Percentiles rank a stretch among this genome's conserved stretches.
These are phyloP conservation scores for Metaphire vulgaris DNA, from an alignment of 1,140 invertebrate genomes.

Conservation along the genomic window DNA sequence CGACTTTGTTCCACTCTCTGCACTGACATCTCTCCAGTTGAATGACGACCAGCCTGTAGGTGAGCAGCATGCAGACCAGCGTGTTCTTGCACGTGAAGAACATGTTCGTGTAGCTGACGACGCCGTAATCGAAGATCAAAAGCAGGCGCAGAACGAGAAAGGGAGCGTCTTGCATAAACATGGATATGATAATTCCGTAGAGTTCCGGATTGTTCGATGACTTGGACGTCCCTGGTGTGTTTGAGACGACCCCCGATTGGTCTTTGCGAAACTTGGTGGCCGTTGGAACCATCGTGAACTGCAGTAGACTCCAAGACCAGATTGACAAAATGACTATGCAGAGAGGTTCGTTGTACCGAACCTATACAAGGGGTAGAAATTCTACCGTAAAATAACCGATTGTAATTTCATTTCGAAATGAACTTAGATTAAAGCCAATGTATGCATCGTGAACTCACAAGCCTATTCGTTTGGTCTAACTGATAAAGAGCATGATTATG, in stretches of 20 bases:
- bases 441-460: too few species aligned
- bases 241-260: conserved; percentile 38
- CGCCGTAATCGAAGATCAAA: conserved; percentile 78
- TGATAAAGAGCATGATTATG: too few species aligned
- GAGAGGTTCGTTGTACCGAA: conserved; percentile 40
- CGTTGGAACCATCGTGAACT: conserved; percentile 77
- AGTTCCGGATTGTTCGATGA: conserved; percentile 25
- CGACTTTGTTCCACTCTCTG: background rate
- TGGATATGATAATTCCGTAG: conserved; percentile 32
- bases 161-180: conserved; percentile 31
- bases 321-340: conserved; percentile 47
- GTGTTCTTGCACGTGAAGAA: conserved; percentile 88
- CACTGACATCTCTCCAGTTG: conserved; percentile 62
- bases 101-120: conserved; percentile 83
- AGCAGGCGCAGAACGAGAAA: conserved; percentile 54
- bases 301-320: conserved; percentile 74
- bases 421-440: too few species aligned
- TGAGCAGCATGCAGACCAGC: conserved; percentile 73
- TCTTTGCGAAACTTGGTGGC: conserved; percentile 70
- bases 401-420: too few species aligned
- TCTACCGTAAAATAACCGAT: too few species aligned
- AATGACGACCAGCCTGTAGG: conserved; percentile 75
- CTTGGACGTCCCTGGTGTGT: conserved; percentile 57
- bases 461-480: too few species aligned
- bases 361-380: too few species aligned